phyloP scores from a whole-genome alignment of 2,888 invertebrate species.

The Drosophila setosimentum region DNA sequence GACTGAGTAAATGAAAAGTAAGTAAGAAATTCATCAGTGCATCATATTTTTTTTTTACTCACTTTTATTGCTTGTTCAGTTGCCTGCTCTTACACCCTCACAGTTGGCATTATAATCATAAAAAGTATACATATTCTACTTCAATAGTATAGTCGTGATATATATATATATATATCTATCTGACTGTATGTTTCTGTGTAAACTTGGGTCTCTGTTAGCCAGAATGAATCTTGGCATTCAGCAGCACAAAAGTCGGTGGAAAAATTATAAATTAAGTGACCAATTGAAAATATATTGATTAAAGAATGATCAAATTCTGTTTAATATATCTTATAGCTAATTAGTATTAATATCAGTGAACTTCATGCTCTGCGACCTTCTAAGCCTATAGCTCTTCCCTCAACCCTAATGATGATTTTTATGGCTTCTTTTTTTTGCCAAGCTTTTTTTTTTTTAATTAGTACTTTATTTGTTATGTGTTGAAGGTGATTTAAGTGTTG shows the following conservation, averaged over 20 bases:
- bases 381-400: no score
- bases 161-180: no score
- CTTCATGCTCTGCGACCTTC: background rate
- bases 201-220: background rate
- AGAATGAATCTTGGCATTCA: background rate
- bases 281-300: background rate
- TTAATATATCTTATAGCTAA: background rate
- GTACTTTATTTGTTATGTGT: background rate
- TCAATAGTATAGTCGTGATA: background rate
- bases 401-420: no score
- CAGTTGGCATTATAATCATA: background rate
- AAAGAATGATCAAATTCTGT: background rate
- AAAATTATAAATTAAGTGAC: background rate
- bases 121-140: background rate
- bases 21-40: conserved; percentile 48
- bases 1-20: conserved; percentile 55
- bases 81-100: conserved; percentile 42
- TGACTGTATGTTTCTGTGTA: no score
- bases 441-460: background rate
- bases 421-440: no score
- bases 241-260: background rate
- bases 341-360: background rate
- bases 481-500: background rate
- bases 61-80: conserved; percentile 50
- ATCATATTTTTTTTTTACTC: conserved; percentile 21